Conservation (phyloP, 2,797 vertebrate genomes). For the Sebastes glaucus region DNA sequence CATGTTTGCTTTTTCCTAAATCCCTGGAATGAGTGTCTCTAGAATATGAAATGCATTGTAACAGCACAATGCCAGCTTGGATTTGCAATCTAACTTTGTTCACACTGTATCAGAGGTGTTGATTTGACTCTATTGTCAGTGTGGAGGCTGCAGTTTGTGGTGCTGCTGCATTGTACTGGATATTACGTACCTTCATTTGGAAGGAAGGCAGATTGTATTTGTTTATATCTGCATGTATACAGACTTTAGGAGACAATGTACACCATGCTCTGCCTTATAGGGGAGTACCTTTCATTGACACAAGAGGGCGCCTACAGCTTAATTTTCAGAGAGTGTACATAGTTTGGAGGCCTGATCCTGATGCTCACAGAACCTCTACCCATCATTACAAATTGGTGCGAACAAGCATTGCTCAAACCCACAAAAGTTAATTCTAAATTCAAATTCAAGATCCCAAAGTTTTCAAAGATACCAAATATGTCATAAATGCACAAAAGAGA, state of each 20-base stretch:
- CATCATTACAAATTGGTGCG: background rate
- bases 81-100: background rate
- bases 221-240: background rate
- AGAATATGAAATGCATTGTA: background rate
- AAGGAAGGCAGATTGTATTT: background rate
- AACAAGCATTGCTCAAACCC: background rate
- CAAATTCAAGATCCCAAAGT: too few relatives aligned
- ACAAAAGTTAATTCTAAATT: background rate
- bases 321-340: background rate
- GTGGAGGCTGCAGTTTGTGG: background rate
- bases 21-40: background rate
- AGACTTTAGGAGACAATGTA: too few relatives aligned
- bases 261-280: background rate
- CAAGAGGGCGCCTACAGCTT: slow-evolving; percentile 15
- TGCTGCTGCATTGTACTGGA: background rate
- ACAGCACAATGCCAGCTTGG: too few relatives aligned
- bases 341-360: too few relatives aligned
- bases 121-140: background rate
- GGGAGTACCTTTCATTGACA: background rate
- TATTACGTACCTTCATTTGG: background rate
- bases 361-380: too few relatives aligned
- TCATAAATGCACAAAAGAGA: background rate
- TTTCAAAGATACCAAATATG: background rate
- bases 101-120: background rate
- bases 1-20: background rate